Evolutionary conservation across 2,888 invertebrate species (phyloP).

Genomic region (Eudemis profundana): DNA sequence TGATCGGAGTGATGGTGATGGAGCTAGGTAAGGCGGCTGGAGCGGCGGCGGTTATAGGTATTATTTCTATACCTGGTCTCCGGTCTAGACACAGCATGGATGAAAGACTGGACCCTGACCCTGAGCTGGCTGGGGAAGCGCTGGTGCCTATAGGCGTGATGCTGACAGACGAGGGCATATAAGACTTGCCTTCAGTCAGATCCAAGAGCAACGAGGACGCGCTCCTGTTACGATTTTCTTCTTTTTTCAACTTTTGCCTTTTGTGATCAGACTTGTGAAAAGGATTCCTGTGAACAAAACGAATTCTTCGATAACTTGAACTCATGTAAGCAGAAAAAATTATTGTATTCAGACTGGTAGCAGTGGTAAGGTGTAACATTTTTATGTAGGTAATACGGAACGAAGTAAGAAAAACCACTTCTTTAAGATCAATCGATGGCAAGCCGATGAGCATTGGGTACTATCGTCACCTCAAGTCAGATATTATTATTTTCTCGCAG

Average conservation of each 20-base stretch:
- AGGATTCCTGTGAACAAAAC: conserved; percentile 77
- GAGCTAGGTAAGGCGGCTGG: conserved; percentile 90
- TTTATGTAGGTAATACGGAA: no score
- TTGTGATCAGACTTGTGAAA: conserved; percentile 85
- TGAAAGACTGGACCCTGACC: conserved; percentile 83
- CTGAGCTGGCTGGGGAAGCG: conserved; percentile 86
- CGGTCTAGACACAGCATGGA: conserved; percentile 88
- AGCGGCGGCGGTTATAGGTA: conserved; percentile 89
- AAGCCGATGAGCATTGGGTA: no score
- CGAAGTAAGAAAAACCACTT: no score
- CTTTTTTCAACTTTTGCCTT: conserved; percentile 87
- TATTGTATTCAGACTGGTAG: no score
- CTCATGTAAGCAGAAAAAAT: no score
- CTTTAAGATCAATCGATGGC: no score
- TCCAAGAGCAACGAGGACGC: conserved; percentile 79
- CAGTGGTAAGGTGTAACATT: no score
- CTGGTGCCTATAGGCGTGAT: conserved; percentile 80
- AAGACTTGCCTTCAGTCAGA: conserved; percentile 84
- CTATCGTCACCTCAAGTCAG: no score
- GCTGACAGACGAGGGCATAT: conserved; percentile 82
- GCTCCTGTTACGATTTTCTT: conserved; percentile 72
- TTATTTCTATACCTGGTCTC: conserved; percentile 93
- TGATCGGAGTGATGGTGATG: conserved; percentile 94
- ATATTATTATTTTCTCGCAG: no score
- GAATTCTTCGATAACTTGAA: neutral